These are phyloP conservation scores for Adelosebastes latens DNA, from an alignment of 2,797 vertebrate species.

Conservation along the genomic window DNA sequence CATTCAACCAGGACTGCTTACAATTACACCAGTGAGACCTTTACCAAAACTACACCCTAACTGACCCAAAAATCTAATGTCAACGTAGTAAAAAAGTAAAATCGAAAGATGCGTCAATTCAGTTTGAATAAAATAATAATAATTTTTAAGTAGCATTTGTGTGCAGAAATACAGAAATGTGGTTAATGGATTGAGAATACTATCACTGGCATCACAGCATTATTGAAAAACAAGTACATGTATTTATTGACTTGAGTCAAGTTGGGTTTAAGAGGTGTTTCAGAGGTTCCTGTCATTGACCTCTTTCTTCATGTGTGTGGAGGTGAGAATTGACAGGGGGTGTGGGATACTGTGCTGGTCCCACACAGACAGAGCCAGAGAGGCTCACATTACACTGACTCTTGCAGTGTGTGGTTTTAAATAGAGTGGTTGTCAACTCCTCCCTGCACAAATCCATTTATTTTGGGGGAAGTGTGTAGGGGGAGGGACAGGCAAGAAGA, in stretches of 20 bases:
- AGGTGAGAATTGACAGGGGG: constrained; percentile 51
- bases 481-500: constrained; percentile 45
- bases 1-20: neutral
- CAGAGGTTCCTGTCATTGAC: constrained; percentile 23
- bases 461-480: constrained; percentile 70
- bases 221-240: neutral
- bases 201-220: neutral
- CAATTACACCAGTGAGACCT: neutral
- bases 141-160: neutral
- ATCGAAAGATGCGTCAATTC: neutral
- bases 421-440: constrained; percentile 82
- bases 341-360: constrained; percentile 56
- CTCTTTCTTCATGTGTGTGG: constrained; percentile 42
- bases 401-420: constrained; percentile 81
- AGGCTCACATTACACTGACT: constrained; percentile 88
- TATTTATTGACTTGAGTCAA: neutral
- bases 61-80: neutral
- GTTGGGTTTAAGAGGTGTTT: constrained; percentile 18
- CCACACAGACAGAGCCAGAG: constrained; percentile 58
- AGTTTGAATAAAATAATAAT: neutral
- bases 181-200: neutral
- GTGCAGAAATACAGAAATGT: neutral
- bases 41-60: neutral
- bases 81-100: neutral
- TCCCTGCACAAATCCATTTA: constrained; percentile 76